Percentiles rank a stretch among this genome's conserved stretches.
phyloP scores from a whole-genome alignment of 2,113 vertebrate genomes.

The Cheilinus undulatus region DNA sequence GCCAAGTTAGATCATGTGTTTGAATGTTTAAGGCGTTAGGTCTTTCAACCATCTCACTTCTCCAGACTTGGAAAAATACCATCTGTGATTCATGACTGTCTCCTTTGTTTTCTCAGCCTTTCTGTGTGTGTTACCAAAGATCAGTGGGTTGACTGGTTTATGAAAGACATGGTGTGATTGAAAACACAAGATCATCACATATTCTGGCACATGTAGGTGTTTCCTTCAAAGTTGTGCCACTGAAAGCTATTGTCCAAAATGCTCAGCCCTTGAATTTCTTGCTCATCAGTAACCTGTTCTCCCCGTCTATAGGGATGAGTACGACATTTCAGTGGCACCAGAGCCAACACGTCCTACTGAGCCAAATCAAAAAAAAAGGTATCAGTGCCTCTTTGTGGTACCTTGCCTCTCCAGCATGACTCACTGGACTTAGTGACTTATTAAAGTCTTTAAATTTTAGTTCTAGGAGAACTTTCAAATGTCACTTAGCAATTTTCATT shows the following conservation, averaged over 20 bases:
- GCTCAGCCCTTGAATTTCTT: constrained; percentile 9
- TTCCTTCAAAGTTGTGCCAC: neutral
- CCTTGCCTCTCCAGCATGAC: too few relatives aligned
- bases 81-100: constrained; percentile 21
- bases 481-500: too few relatives aligned
- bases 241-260: neutral
- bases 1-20: constrained; percentile 30
- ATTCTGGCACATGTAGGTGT: constrained; percentile 8
- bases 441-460: too few relatives aligned
- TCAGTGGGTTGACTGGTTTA: constrained; percentile 18
- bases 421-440: too few relatives aligned
- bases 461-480: too few relatives aligned
- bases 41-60: constrained; percentile 6
- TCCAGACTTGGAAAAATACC: constrained; percentile 31
- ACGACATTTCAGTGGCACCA: too few relatives aligned
- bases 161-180: neutral
- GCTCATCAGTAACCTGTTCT: constrained; percentile 6
- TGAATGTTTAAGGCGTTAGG: constrained; percentile 18
- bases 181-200: constrained; percentile 1
- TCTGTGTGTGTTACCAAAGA: neutral
- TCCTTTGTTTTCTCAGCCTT: constrained; percentile 7
- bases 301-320: too few relatives aligned
- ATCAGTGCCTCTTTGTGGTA: too few relatives aligned
- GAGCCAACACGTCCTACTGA: too few relatives aligned
- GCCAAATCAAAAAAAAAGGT: too few relatives aligned